phyloP scores from a whole-genome alignment of 2,797 vertebrate species.

The Myioborus miniatus region DNA sequence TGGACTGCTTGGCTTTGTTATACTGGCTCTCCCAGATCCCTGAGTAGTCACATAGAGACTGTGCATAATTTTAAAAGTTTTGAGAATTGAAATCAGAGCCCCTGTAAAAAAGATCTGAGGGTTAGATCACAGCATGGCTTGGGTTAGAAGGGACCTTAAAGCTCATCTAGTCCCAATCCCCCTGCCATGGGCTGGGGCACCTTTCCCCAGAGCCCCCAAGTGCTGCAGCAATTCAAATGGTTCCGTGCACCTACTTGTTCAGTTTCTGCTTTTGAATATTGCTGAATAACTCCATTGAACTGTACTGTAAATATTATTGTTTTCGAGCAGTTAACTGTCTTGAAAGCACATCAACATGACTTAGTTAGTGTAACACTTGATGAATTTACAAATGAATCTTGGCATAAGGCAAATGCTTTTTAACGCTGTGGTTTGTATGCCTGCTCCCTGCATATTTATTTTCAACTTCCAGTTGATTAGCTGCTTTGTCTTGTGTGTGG shows the following conservation, averaged over 20 bases:
- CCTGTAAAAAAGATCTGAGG: not conserved
- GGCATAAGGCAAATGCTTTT: conserved; percentile 34
- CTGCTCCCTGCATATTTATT: conserved; percentile 46
- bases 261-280: not conserved
- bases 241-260: not conserved
- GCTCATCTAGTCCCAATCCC: accelerated
- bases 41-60: not conserved
- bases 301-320: conserved; percentile 24
- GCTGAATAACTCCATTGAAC: not conserved
- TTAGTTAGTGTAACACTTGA: conserved; percentile 36
- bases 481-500: conserved; percentile 15
- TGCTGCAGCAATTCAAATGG: not conserved
- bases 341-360: conserved; percentile 16
- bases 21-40: not conserved
- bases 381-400: conserved; percentile 34
- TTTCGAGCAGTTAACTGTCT: conserved; percentile 27
- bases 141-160: not conserved
- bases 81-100: not conserved
- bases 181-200: not conserved
- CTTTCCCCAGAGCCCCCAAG: not conserved
- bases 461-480: conserved; percentile 42
- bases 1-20: not conserved
- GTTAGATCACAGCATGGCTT: not conserved
- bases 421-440: conserved; percentile 22
- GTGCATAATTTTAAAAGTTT: not conserved